Evolutionary conservation across 2,113 vertebrate genomes (phyloP).

Genomic region (Seriola aureovittata): DNA sequence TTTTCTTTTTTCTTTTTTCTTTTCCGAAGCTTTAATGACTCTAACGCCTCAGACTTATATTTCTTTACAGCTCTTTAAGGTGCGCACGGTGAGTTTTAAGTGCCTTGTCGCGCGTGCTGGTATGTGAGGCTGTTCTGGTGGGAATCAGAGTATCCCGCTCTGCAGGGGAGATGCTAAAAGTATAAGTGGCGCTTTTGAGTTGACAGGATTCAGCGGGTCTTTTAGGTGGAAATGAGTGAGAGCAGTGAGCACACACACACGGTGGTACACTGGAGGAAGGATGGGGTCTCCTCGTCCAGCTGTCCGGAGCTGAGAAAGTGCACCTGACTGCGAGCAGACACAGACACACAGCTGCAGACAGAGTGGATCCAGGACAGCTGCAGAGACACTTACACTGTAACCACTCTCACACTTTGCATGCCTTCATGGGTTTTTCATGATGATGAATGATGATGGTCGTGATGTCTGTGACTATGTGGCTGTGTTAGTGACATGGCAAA

Average conservation of each 20-base stretch:
- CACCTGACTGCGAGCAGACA: not conserved
- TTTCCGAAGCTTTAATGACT: not conserved
- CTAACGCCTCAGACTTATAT: not conserved
- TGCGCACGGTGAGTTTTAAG: slow-evolving; percentile 24
- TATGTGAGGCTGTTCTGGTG: not conserved
- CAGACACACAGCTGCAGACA: slow-evolving; percentile 8
- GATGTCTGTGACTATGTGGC: not conserved
- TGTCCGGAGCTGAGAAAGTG: slow-evolving; percentile 44
- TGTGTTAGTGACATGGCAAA: not conserved
- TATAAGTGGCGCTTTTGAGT: slow-evolving; percentile 13
- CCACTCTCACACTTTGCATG: slow-evolving; percentile 21
- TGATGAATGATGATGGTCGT: not conserved
- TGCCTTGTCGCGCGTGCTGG: not conserved
- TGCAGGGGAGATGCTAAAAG: not conserved
- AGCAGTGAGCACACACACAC: not conserved
- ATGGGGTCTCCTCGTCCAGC: slow-evolving; percentile 28
- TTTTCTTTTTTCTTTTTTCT: slow-evolving; percentile 11
- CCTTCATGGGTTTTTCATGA: slow-evolving; percentile 15
- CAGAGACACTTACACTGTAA: not conserved
- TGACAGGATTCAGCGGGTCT: not conserved
- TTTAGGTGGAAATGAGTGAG: slow-evolving; percentile 11
- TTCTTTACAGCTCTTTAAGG: not conserved
- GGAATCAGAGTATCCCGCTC: not conserved
- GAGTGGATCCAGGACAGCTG: slow-evolving; percentile 19
- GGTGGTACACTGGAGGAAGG: too few relatives aligned